Percentiles rank a stretch among this genome's conserved stretches.
Conservation (phyloP, 1,140 invertebrate genomes). For the Antheraea mylitta region DNA sequence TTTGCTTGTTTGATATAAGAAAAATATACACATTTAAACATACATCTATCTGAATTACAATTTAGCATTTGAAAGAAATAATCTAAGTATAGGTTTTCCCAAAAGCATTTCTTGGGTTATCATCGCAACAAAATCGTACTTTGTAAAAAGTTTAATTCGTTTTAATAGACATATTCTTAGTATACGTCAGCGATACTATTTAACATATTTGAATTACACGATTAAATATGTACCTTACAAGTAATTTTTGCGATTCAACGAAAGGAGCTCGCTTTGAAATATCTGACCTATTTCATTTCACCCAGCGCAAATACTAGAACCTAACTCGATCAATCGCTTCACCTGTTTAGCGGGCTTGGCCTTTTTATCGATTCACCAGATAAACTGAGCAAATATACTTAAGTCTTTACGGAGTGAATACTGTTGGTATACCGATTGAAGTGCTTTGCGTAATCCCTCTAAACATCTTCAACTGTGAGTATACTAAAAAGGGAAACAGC, state of each 20-base stretch:
- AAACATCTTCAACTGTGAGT: not conserved
- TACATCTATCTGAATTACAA: no score
- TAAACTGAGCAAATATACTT: conserved; percentile 21
- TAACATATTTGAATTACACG: no score
- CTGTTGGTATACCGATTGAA: not conserved
- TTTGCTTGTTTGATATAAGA: no score
- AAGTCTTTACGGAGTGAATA: not conserved
- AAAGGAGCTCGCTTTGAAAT: not conserved
- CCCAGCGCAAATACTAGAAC: not conserved
- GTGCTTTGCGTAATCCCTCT: not conserved
- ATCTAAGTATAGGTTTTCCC: no score
- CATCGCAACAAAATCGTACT: no score
- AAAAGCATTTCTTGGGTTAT: no score
- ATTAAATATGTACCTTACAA: no score
- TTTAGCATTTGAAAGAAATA: no score
- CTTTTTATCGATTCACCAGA: conserved; percentile 28
- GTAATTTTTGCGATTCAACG: not conserved
- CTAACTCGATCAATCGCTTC: conserved; percentile 25
- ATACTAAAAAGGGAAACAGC: not conserved
- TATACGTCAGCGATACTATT: no score
- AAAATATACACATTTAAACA: no score
- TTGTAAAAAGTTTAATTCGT: no score
- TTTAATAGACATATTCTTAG: no score
- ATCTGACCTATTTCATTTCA: conserved; percentile 4
- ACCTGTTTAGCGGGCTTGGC: conserved; percentile 16